Base-by-base conservation (phyloP, 2,797 vertebrate species). In the Neosilurus mollespiculum region DNA sequence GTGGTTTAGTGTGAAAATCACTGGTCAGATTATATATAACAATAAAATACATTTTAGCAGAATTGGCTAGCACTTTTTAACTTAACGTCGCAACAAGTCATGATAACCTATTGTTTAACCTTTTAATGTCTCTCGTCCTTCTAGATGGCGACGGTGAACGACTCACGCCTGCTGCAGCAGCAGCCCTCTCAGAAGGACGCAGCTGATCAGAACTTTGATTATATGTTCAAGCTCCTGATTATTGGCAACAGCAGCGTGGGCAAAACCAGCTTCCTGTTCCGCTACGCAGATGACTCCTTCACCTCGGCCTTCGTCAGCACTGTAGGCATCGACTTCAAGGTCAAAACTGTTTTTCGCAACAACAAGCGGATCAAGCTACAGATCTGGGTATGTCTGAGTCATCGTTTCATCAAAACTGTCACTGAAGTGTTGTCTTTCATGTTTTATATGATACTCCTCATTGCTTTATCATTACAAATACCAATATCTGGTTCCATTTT, bases 351-450 rank as follows among this genome's bases (percentile, higher is more conserved):
- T 83, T 95, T 94, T 79, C 91, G 95, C 51, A 94, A 95, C 0
- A 93, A 95, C 89, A 96, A 96, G 90, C 90, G 95, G 86, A 95
- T 96, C 89, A 96, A 96, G 86, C 92, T 96, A 59, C 95, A 96
- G 89, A 95, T 96, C 81, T 96, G 95, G 95, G 95, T 96, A 90
- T 91, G 96, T 88, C 14, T 59, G 34, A 65, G 20, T 58, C 12
- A 53, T 65, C 15, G 4, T 56, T 61, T 51, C 2, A 2, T 71
- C 14, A 24, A 26, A 26, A 26, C 15, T 9, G 30, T 53, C n/a
- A 9, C 49, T 26, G 43, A 24, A 14, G 12, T 24, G 70, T 15
- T 72, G 26, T 72, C 14, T 54, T 72, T 56, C 3, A 72, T 53
- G 14, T 54, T 7, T 14, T 24, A 15, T 16, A 53, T 1, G 7